Base-by-base conservation (phyloP, 1,140 invertebrate genomes). In the Drosophila gunungcola region DNA sequence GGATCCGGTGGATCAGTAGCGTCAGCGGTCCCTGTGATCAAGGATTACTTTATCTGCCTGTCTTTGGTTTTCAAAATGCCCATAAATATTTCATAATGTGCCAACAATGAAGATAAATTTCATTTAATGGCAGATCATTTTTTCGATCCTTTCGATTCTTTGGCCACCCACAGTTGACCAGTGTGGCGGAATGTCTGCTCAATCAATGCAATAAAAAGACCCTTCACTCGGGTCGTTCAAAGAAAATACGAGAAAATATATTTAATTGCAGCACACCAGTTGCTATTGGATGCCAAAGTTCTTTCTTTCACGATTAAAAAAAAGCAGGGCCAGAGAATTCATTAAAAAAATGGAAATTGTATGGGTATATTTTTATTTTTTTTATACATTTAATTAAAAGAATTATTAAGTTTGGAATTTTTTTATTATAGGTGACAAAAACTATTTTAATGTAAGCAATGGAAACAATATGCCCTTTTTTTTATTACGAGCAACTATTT, bases 21-120 rank as follows among this genome's bases (percentile, higher is more conserved):
- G 16, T 21, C 16, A 21, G 16, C 16, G 16, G 16, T 21, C 16
- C 16, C 16, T 21, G n/a, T 21, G 16, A 21, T 21, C 16, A n/a
- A n/a, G n/a, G n/a, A n/a, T n/a, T 21, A 34, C 45, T 41, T 34
- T 34, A 6, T 41, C 36, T 12, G 7, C 25, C 43, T 75, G 73
- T 74, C 62, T 68, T 67, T 68, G 42, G 45, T 72, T 79, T 82
- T 88, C 82, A 88, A 82, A 86, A 58, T 61, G 62, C 39, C 72
- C 79, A 81, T 88, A 86, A 86, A 86, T 86, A 86, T 88, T 75
- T 86, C 82, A 86, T 88, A 88, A 82, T 88, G 82, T 76, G 67
- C 64, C 79, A 78, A 88, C 79, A 86, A 86, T 86, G 88, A 86
- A 88, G 88, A 86, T 86, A 86, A 86, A 86, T 86, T 88, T 86